Base-by-base conservation (phyloP, 2,113 vertebrate species). In the Condylura cristata region DNA sequence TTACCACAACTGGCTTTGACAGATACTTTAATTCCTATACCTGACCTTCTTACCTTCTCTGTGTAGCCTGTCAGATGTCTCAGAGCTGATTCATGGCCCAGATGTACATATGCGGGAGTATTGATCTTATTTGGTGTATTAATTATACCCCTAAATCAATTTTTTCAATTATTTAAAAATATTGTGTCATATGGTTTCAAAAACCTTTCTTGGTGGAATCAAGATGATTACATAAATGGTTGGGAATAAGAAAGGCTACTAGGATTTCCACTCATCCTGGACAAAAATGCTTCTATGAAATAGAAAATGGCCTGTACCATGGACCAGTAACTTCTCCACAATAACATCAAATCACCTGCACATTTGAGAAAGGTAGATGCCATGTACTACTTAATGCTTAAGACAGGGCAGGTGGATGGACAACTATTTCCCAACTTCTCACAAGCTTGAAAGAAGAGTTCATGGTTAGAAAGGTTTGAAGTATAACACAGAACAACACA, bases 141-240 rank as follows among this genome's bases (percentile, higher is more conserved):
- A 80, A 60, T 51, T 93, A 74, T 34, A 96, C 14, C 41, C 63
- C 85, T 34, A 91, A 93, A 65, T 44, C 34, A 86, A 41, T 61
- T 66, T 71, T 86, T 91, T 65, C 28, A 56, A 86, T 85, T 91
- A 60, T 78, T 87, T 63, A 72, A 58, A 93, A 92, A 72, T 37
- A 63, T 2, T 66, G 17, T 74, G 60, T 6, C 79, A 26, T 63
- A 70, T 48, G 16, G 44, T 79, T 72, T 44, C 20, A 78, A 72
- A 89, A 92, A 68, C 46, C 44, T 7, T 92, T 89, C 79, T 80
- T 90, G 10, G 58, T 72, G 72, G 30, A 66, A 92, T 86, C 66
- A 66, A 91, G 93, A 91, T 53, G 82, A 61, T 80, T 75, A 65
- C 9, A 65, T 53, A 94, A 53, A n/a, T 56, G 22, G 8, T 34